Evolutionary conservation across 2,113 vertebrate genomes (phyloP), one percentile per base, ranked within the genome.

Genomic region (Balaeniceps rex): DNA sequence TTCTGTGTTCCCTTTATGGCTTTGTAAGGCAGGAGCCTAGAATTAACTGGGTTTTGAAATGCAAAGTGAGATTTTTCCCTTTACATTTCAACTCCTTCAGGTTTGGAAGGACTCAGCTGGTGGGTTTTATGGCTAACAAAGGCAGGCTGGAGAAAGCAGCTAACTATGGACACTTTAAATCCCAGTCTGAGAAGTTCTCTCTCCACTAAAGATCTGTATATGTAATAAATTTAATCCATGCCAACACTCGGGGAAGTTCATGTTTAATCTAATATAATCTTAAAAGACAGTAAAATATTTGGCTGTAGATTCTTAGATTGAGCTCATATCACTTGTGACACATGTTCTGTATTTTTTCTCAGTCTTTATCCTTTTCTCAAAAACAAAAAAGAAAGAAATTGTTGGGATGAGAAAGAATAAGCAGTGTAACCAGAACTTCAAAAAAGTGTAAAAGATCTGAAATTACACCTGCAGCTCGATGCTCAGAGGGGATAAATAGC

Each of bases 31-130:
- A 87, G 42, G 14, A 86, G 8, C 36, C 34, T 83, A 69, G 58
- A 93, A 94, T 81, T 95, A 94, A 29, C 3, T 34, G 29, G 33
- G 34, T 21, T 95, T 90, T 93, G 89, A 96, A 96, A 89, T 70
- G 57, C 58, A 84, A 78, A 87, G 21, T 60, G 57, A 77, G 31
- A 52, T 58, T 92, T 92, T 96, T 64, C n/a, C 21, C n/a, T 84
- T 84, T 76, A 34, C 33, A 40, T 84, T 93, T 94, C 69, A 91
- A 65, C 38, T 82, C 77, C 51, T 87, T 81, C 86, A 70, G 61
- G 60, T 71, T 95, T 12, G 14, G 44, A 93, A 72, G 61, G 47
- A 47, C 72, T 82, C 74, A 65, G 68, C 58, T 90, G 63, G 71
- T 63, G 58, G 9, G 18, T 74, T 91, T 91, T 55, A 40, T 38